Conservation (phyloP, 2,113 vertebrate genomes). For the Aplodontia rufa region DNA sequence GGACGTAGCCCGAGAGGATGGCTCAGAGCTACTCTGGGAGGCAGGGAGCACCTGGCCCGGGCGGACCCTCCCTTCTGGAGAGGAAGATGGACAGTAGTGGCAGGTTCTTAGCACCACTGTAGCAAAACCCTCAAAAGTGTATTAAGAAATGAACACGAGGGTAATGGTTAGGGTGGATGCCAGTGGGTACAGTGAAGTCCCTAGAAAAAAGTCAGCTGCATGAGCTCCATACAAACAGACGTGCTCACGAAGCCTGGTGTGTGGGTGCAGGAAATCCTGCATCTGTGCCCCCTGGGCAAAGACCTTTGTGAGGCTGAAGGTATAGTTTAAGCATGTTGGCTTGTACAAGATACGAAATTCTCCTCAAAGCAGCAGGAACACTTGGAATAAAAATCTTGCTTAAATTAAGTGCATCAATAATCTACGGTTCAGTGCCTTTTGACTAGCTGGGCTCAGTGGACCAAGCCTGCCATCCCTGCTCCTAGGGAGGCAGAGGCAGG, state of each 20-base stretch:
- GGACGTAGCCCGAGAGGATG: background rate
- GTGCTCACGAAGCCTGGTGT: background rate
- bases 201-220: background rate
- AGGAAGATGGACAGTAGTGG: rapidly evolving
- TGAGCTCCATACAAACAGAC: background rate
- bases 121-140: background rate
- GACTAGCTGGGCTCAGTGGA: no score
- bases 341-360: background rate
- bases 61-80: background rate
- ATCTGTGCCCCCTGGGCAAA: background rate
- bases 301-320: no score
- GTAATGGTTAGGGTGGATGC: background rate
- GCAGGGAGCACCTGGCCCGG: rapidly evolving
- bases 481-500: no score
- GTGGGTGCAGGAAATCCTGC: rapidly evolving
- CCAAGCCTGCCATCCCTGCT: no score
- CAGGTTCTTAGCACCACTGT: no score
- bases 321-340: background rate
- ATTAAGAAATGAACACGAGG: background rate
- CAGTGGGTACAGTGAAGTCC: no score
- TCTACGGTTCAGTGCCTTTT: no score
- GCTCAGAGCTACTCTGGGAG: background rate
- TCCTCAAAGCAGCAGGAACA: background rate
- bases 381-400: background rate
- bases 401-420: background rate